phyloP scores from a whole-genome alignment of 53 echinoderm and acorn worm genomes.

The Pentamera pediparva region DNA sequence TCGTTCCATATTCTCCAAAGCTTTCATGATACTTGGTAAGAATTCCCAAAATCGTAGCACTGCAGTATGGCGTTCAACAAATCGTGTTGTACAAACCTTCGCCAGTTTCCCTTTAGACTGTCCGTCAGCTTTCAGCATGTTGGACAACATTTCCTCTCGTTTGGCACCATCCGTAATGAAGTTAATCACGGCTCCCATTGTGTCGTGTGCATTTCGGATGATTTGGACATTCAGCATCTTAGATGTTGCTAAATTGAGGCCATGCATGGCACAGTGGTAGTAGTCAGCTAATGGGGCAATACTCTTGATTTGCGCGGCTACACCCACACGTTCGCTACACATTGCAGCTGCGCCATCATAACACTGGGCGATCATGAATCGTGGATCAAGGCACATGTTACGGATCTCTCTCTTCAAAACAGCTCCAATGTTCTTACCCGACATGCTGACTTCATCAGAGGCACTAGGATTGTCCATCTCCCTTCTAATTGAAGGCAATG shows the following conservation, averaged over 20 bases:
- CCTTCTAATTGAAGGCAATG: background rate
- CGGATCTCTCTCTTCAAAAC: slow-evolving; percentile 5
- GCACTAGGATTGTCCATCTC: background rate
- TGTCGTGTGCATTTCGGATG: background rate
- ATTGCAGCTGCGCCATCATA: slow-evolving; percentile 18
- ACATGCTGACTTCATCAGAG: slow-evolving; percentile 1
- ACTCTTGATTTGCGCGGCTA: slow-evolving; percentile 20
- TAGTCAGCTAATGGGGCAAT: slow-evolving; percentile 16
- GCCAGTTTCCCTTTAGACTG: slow-evolving; percentile 4
- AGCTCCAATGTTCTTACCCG: background rate
- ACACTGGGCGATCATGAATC: slow-evolving; percentile 15
- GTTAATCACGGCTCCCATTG: background rate
- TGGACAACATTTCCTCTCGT: slow-evolving; percentile 12
- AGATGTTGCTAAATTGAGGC: background rate
- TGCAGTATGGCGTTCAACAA: slow-evolving; percentile 17
- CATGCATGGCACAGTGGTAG: background rate
- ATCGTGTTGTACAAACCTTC: slow-evolving; percentile 15
- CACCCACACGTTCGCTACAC: slow-evolving; percentile 12
- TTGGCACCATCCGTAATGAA: slow-evolving; percentile 14
- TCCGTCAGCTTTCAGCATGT: slow-evolving; percentile 15
- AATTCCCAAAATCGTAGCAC: slow-evolving; percentile 10
- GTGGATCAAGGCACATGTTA: background rate
- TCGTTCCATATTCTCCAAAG: background rate
- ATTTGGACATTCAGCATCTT: background rate
- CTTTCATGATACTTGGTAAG: background rate